These are phyloP conservation scores for Atta colombica DNA, from an alignment of 1,140 invertebrate species.

Conservation along the genomic window DNA sequence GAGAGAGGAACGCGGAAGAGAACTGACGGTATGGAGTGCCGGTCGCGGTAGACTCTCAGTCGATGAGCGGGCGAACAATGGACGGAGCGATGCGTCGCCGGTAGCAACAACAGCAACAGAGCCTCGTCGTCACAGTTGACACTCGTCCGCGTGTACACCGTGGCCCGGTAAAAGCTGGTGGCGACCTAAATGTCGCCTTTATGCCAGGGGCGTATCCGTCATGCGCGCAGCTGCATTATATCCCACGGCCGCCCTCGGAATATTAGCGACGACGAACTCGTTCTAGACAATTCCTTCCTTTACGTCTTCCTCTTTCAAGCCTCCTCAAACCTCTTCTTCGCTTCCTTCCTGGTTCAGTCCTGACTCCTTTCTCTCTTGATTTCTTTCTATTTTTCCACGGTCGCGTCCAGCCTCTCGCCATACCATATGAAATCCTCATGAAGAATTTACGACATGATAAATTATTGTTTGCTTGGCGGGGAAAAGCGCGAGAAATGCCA, in stretches of 20 bases:
- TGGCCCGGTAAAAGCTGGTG: slow-evolving; percentile 72
- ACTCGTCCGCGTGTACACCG: slow-evolving; percentile 59
- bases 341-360: slow-evolving; percentile 16
- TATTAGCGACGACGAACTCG: slow-evolving; percentile 65
- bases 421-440: slow-evolving; percentile 62
- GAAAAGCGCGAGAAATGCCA: slow-evolving; percentile 22
- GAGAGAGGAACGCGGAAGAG: neutral
- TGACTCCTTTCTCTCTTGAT: slow-evolving; percentile 43
- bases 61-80: slow-evolving; percentile 47
- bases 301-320: neutral
- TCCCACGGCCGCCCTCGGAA: slow-evolving; percentile 73
- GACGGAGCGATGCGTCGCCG: slow-evolving; percentile 22
- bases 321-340: neutral
- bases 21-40: slow-evolving; percentile 11
- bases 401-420: slow-evolving; percentile 25
- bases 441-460: slow-evolving; percentile 75
- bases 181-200: slow-evolving; percentile 77
- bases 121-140: slow-evolving; percentile 40
- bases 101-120: slow-evolving; percentile 55
- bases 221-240: slow-evolving; percentile 74
- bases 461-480: slow-evolving; percentile 67
- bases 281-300: slow-evolving; percentile 66
- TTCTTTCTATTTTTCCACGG: slow-evolving; percentile 32
- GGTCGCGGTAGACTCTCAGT: slow-evolving; percentile 44
- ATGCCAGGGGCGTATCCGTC: slow-evolving; percentile 77